Evolutionary conservation across 2,888 invertebrate genomes (phyloP).

Genomic region (Hedychridium roseum): DNA sequence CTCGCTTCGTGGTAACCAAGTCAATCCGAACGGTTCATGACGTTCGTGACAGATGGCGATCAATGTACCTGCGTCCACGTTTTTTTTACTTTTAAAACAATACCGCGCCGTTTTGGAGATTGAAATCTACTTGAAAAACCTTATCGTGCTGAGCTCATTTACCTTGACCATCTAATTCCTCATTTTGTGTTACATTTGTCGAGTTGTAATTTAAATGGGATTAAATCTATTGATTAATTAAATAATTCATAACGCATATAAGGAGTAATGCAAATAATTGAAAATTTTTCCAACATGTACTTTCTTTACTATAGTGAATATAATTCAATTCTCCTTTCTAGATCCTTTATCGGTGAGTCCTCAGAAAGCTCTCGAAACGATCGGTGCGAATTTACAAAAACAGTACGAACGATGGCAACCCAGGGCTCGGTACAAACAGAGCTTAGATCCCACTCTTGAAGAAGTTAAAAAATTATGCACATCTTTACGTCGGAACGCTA

Average conservation of each 20-base stretch:
- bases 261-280: not conserved
- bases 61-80: no score
- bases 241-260: no score
- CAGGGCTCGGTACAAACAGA: slow-evolving; percentile 95
- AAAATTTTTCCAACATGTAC: slow-evolving; percentile 4
- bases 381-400: slow-evolving; percentile 89
- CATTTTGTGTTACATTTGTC: no score
- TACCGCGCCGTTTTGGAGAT: no score
- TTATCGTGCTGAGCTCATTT: no score
- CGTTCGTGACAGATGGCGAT: slow-evolving; percentile 19
- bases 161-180: no score
- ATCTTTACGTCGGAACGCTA: slow-evolving; percentile 93
- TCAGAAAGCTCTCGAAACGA: slow-evolving; percentile 90
- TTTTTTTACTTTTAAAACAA: no score
- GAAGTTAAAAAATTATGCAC: slow-evolving; percentile 97
- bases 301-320: slow-evolving; percentile 3
- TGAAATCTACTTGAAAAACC: no score
- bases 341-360: slow-evolving; percentile 90
- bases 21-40: no score
- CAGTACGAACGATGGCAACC: slow-evolving; percentile 99
- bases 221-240: no score
- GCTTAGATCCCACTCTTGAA: slow-evolving; percentile 96
- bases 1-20: no score
- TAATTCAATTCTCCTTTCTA: slow-evolving; percentile 49
- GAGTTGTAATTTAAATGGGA: no score